Base-by-base conservation (phyloP, 2,888 invertebrate genomes). In the Chrysodeixis includens region DNA sequence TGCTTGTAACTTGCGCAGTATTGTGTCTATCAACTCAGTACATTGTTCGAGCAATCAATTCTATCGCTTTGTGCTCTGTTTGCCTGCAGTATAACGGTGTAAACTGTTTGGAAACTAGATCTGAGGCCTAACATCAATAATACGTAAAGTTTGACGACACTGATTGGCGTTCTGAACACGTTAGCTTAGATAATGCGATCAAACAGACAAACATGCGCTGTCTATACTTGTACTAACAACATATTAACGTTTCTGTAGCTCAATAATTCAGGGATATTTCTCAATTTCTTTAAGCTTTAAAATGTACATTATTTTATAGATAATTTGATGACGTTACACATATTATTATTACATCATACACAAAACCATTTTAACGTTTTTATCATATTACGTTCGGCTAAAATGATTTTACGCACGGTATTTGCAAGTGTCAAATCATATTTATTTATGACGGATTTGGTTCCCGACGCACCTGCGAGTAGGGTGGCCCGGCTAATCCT, bases 361-460 rank as follows among this genome's bases (percentile, higher is more conserved):
- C 55, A 69, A 79, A 79, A 81, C 69, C 64, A 69, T 82, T 80
- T 70, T 54, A 73, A 65, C 54, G 66, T 76, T 83, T 82, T 71
- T 62, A 66, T 62, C 62, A 66, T 74, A 73, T 85, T 83, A 79
- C 75, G 78, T 79, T 62, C 59, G 72, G 71, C 75, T 76, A 76
- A 88, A 88, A 92, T 90, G 87, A 87, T 89, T 89, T 88, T 75
- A 83, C 82, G 60, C 65, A 49, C 79, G 79, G 79, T 89, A 87
- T 92, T 93, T 90, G 88, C 85, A 80, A 85, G 87, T 91, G 93
- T 93, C 93, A 92, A 91, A 93, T 90, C 87, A 89, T 90, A 93
- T 91, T 90, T 91, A 93, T 93, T 94, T 93, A 93, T 90, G 90
- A 89, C 86, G 89, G 92, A 90, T 92, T 92, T 90, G 79, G 83